Conservation (phyloP, 2,888 invertebrate genomes). For the Clepsis dumicolana region DNA sequence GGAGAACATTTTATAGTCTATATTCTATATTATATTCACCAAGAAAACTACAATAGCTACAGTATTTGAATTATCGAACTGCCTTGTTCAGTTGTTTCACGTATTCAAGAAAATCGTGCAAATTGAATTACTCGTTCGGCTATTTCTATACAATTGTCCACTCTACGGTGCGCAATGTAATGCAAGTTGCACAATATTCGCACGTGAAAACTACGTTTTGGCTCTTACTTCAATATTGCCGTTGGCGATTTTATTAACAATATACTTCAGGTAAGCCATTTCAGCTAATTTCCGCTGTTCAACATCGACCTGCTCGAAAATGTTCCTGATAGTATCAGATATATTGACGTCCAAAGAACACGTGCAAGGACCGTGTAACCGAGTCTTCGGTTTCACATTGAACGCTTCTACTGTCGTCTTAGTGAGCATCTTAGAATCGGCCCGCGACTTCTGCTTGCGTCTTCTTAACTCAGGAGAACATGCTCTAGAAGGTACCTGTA, state of each 20-base stretch:
- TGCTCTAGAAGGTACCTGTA: slow-evolving; percentile 67
- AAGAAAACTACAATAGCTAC: too few species aligned
- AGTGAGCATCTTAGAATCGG: slow-evolving; percentile 63
- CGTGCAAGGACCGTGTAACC: slow-evolving; percentile 71
- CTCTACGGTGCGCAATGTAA: too few species aligned
- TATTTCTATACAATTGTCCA: neutral
- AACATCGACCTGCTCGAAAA: slow-evolving; percentile 78
- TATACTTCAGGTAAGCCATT: slow-evolving; percentile 72
- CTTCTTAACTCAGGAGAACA: slow-evolving; percentile 57
- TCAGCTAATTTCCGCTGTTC: slow-evolving; percentile 76
- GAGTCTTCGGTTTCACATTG: slow-evolving; percentile 68
- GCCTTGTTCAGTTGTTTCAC: too few species aligned
- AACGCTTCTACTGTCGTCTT: slow-evolving; percentile 75
- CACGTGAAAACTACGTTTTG: neutral
- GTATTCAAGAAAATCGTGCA: too few species aligned
- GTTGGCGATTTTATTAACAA: slow-evolving; percentile 73
- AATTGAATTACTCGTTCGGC: too few species aligned
- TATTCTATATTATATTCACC: too few species aligned
- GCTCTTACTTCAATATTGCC: slow-evolving; percentile 67
- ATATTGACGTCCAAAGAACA: slow-evolving; percentile 74
- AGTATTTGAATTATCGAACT: too few species aligned
- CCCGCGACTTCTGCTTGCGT: slow-evolving; percentile 53
- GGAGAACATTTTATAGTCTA: too few species aligned
- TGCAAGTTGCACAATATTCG: too few species aligned
- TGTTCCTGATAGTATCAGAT: slow-evolving; percentile 77